A percentile compares a stretch with the other conserved stretches of the same genome.
These are phyloP conservation scores for Cataglyphis hispanica DNA, from an alignment of 1,140 invertebrate species.

Conservation along the genomic window DNA sequence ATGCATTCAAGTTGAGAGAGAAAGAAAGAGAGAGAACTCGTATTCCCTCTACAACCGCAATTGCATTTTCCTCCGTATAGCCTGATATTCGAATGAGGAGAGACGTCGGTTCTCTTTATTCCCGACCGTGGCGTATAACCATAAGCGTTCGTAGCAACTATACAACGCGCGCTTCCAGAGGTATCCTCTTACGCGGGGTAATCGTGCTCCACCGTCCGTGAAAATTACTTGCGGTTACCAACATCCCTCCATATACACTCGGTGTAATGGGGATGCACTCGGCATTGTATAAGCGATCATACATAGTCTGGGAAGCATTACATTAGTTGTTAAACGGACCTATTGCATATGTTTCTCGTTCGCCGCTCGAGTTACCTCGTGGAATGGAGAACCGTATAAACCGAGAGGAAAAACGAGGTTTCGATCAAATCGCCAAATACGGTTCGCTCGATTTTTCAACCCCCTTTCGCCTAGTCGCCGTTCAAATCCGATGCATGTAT, in stretches of 20 bases:
- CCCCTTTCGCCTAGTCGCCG: neutral
- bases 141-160: neutral
- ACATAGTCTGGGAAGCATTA: conserved; percentile 12
- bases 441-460: conserved; percentile 3
- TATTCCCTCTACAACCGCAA: neutral
- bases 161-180: neutral
- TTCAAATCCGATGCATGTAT: conserved; percentile 30
- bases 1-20: neutral
- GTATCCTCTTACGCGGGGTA: conserved; percentile 1
- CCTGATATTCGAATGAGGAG: neutral
- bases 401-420: conserved; percentile 8
- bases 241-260: neutral
- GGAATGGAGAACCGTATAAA: neutral
- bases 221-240: conserved; percentile 56
- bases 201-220: conserved; percentile 28
- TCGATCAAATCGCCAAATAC: conserved; percentile 45
- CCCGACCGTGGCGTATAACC: neutral
- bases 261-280: conserved; percentile 2
- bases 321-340: neutral
- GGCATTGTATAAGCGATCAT: conserved; percentile 44
- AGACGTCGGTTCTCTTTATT: neutral
- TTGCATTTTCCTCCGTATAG: neutral
- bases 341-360: neutral
- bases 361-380: neutral
- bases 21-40: neutral